phyloP scores from a whole-genome alignment of 2,113 vertebrate species.

The Sebastes fasciatus region DNA sequence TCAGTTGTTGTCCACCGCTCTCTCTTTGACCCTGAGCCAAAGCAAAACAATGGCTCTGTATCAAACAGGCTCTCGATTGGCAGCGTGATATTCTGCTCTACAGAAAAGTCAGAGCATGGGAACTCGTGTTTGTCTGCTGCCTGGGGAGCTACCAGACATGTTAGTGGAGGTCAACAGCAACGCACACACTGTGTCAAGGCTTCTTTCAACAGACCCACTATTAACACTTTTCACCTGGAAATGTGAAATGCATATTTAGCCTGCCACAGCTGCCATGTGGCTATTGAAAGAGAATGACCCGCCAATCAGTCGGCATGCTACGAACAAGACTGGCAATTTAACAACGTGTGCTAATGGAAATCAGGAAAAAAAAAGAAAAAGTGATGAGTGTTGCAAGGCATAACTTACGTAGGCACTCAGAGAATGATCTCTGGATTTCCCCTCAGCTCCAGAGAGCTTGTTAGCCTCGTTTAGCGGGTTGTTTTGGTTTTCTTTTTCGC shows the following conservation, averaged over 20 bases:
- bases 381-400: background rate
- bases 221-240: conserved; percentile 6
- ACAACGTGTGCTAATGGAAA: background rate
- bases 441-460: background rate
- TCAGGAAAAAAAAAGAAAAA: background rate
- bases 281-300: background rate
- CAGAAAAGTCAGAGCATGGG: conserved; percentile 17
- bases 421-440: background rate
- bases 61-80: conserved; percentile 18
- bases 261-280: background rate
- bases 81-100: conserved; percentile 2
- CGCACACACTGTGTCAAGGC: conserved; percentile 16
- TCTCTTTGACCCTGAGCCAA: conserved; percentile 28
- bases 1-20: conserved; percentile 17
- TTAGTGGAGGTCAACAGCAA: conserved; percentile 32
- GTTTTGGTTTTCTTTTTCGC: background rate
- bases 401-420: background rate
- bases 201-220: background rate
- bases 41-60: conserved; percentile 31
- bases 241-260: background rate
- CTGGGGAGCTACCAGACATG: background rate
- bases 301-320: background rate
- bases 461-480: background rate
- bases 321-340: background rate
- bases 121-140: conserved; percentile 23